Conservation (phyloP, 2,888 invertebrate species). For the Pediacus dermestoides region DNA sequence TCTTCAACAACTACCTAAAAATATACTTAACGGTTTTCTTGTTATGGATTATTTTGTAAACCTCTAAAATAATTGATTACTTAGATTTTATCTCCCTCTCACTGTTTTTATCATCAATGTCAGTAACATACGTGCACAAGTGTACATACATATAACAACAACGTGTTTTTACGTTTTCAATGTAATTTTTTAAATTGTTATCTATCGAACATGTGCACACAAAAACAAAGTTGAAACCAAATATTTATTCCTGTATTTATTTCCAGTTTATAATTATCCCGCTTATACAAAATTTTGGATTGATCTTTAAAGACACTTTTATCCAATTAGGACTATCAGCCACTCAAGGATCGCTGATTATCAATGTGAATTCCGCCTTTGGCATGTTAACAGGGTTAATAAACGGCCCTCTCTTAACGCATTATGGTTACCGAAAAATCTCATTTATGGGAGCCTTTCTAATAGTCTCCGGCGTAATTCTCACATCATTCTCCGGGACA, state of each 20-base stretch:
- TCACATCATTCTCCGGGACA: constrained; percentile 56
- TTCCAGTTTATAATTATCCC: constrained; percentile 40
- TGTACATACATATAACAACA: no score
- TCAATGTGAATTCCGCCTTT: constrained; percentile 64
- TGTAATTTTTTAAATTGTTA: no score
- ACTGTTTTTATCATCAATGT: no score
- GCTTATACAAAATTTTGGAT: constrained; percentile 57
- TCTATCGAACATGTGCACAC: no score
- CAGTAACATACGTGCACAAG: no score
- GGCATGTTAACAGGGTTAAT: constrained; percentile 65
- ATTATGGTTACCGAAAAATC: constrained; percentile 64
- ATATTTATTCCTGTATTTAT: constrained; percentile 2
- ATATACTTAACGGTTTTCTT: no score
- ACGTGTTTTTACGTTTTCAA: no score
- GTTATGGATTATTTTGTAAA: no score
- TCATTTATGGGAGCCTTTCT: constrained; percentile 57
- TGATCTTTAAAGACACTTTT: constrained; percentile 64
- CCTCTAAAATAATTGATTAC: no score
- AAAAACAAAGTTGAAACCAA: no score
- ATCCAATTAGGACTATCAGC: constrained; percentile 55
- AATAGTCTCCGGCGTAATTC: constrained; percentile 56
- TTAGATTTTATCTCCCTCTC: no score
- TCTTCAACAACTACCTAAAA: no score
- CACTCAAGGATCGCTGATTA: constrained; percentile 60
- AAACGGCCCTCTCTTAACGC: constrained; percentile 61